These are phyloP conservation scores for Euspilapteryx auroguttella DNA, from an alignment of 2,888 invertebrate species.

Conservation along the genomic window DNA sequence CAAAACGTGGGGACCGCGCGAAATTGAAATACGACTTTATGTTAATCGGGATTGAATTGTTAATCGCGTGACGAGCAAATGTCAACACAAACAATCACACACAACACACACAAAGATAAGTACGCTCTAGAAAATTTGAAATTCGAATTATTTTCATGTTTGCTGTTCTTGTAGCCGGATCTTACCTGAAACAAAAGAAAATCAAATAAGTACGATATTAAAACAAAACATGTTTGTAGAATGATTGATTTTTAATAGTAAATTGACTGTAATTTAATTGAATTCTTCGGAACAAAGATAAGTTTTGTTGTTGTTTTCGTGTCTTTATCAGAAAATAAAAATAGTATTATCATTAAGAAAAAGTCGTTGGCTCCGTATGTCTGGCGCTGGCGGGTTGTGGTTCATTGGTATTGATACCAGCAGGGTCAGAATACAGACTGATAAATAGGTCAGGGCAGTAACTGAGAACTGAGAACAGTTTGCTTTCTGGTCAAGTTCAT, in stretches of 20 bases:
- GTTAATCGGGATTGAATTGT: constrained; percentile 32
- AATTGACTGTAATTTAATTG: too few species aligned
- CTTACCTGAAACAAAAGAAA: constrained; percentile 51
- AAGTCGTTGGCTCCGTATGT: constrained; percentile 45
- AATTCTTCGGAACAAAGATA: too few species aligned
- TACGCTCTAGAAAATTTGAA: constrained; percentile 22
- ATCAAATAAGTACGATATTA: constrained; percentile 6
- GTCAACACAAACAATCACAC: constrained; percentile 33
- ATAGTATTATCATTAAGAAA: too few species aligned
- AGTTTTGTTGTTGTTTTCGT: too few species aligned
- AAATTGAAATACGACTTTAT: constrained; percentile 44
- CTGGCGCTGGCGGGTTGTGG: constrained; percentile 27
- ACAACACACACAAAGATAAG: constrained; percentile 16
- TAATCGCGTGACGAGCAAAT: constrained; percentile 29
- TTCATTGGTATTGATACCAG: constrained; percentile 25
- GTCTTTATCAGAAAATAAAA: too few species aligned
- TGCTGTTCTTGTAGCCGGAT: too few species aligned
- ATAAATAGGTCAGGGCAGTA: constrained; percentile 46
- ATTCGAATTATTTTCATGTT: too few species aligned
- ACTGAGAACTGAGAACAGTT: constrained; percentile 19
- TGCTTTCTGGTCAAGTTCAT: constrained; percentile 45
- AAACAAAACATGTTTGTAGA: not conserved
- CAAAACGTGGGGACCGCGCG: constrained; percentile 18
- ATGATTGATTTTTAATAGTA: not conserved
- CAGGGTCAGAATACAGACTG: constrained; percentile 35